Percentiles rank a stretch among this genome's conserved stretches.
These are phyloP conservation scores for Calosoma granatense DNA, from an alignment of 1,140 invertebrate genomes.

Conservation along the genomic window DNA sequence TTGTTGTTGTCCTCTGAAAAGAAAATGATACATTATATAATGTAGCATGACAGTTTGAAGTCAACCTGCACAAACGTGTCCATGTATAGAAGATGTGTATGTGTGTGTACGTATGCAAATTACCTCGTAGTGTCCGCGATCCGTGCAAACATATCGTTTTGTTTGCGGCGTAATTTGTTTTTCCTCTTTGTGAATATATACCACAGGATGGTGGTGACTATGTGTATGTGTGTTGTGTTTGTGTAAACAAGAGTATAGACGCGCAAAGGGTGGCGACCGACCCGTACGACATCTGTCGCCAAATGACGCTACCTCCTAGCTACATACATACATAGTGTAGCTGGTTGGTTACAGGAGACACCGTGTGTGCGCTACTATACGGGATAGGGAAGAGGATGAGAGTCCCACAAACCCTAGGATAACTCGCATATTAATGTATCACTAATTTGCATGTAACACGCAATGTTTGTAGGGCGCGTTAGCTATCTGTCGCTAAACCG, in stretches of 20 bases:
- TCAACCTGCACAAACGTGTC: neutral
- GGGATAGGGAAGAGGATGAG: too few relatives aligned
- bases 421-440: slow-evolving; percentile 3
- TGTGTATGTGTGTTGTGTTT: neutral
- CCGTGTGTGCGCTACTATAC: too few relatives aligned
- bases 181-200: neutral
- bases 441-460: slow-evolving; percentile 7
- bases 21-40: too few relatives aligned
- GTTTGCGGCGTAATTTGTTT: neutral
- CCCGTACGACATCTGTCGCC: neutral
- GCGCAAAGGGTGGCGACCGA: neutral
- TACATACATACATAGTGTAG: too few relatives aligned
- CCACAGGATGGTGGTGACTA: neutral
- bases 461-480: neutral
- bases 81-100: neutral
- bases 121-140: neutral
- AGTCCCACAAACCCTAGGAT: neutral
- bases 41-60: neutral
- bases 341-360: too few relatives aligned
- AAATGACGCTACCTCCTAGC: neutral
- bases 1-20: too few relatives aligned
- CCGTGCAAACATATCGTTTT: neutral
- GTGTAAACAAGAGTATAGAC: slow-evolving; percentile 1
- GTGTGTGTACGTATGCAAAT: slow-evolving; percentile 1
- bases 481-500: neutral